Percentiles rank a stretch among this genome's conserved stretches.
phyloP scores from a whole-genome alignment of 2,797 vertebrate species.

The Lepus townsendii region DNA sequence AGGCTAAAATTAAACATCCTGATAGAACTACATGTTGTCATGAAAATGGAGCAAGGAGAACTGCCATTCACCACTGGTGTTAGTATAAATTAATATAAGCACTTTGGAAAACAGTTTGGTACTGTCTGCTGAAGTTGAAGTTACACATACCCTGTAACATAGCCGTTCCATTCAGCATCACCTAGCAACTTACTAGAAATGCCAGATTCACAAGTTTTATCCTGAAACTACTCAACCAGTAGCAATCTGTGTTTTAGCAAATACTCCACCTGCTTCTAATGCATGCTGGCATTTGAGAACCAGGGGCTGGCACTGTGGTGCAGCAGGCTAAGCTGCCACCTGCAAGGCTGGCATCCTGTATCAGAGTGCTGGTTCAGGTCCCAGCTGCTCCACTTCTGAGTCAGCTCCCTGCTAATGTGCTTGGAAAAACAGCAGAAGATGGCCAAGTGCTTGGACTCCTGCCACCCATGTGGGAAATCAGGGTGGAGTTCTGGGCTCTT shows the following conservation, averaged over 20 bases:
- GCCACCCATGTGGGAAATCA: no score
- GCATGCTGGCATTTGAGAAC: not conserved
- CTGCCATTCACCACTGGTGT: not conserved
- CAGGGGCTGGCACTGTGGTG: no score
- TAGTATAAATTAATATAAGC: not conserved
- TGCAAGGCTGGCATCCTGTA: no score
- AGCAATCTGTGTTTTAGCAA: conserved; percentile 22
- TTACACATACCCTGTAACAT: no score
- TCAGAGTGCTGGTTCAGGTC: no score
- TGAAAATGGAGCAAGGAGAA: not conserved
- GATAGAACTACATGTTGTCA: not conserved
- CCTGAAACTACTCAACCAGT: not conserved
- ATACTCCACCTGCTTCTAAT: not conserved
- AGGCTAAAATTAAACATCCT: conserved; percentile 34
- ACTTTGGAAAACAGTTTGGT: not conserved
- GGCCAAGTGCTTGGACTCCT: no score
- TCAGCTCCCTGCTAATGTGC: no score
- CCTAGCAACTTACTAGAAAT: conserved; percentile 3
- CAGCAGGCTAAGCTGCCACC: no score
- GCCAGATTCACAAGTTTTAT: not conserved
- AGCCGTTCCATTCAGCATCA: not conserved
- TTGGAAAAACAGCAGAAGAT: no score
- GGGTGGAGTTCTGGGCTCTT: no score
- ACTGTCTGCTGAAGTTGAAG: not conserved
- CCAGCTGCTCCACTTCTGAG: no score